Percentiles rank a stretch among this genome's conserved stretches.
Conservation (phyloP, 2,797 vertebrate genomes). For the Sebastes minor region DNA sequence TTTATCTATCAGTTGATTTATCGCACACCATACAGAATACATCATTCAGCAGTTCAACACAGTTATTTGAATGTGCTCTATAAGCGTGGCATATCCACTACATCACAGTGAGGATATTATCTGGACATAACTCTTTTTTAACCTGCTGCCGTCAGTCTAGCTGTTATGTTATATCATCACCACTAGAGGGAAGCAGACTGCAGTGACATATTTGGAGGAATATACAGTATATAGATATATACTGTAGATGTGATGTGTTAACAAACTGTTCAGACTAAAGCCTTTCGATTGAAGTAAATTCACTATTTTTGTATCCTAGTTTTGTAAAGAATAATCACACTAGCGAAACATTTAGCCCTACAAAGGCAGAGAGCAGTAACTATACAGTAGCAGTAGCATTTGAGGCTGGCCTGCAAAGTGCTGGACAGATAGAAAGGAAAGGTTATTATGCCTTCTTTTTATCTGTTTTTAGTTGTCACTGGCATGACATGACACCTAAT, state of each 20-base stretch:
- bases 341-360: not conserved
- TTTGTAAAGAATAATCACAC: not conserved
- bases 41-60: not conserved
- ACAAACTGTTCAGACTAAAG: not conserved
- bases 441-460: too few relatives aligned
- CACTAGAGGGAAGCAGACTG: slow-evolving; percentile 61
- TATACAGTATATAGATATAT: too few relatives aligned
- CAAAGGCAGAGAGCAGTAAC: not conserved
- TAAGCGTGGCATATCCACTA: not conserved
- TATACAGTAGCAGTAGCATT: not conserved
- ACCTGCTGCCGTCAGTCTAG: not conserved
- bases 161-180: not conserved
- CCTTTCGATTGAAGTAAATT: not conserved
- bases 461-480: not conserved
- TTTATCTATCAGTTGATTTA: not conserved
- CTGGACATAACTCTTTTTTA: not conserved
- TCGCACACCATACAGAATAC: not conserved
- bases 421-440: too few relatives aligned
- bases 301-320: not conserved
- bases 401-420: too few relatives aligned
- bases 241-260: too few relatives aligned
- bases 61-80: not conserved
- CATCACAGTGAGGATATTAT: not conserved
- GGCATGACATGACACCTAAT: not conserved
- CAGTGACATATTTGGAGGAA: not conserved